Conservation (phyloP, 2,797 vertebrate species). For the Macroramphosus scolopax region DNA sequence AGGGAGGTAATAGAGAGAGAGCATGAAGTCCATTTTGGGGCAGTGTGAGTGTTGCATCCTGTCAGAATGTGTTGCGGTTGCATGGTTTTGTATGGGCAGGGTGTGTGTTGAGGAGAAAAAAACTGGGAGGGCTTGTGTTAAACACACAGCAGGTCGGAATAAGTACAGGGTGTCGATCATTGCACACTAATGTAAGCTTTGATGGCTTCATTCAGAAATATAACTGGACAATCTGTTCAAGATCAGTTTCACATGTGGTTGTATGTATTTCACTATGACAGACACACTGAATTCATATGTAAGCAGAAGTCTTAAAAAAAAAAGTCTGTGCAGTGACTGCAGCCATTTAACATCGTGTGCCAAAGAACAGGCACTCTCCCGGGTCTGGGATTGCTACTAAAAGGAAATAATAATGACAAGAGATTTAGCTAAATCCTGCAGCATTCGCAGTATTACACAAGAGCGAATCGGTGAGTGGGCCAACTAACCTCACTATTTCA, state of each 20-base stretch:
- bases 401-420: slow-evolving; percentile 39
- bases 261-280: slow-evolving; percentile 7
- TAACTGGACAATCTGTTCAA: slow-evolving; percentile 22
- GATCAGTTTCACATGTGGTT: slow-evolving; percentile 2
- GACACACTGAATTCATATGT: slow-evolving; percentile 1
- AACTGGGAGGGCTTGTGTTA: slow-evolving; percentile 26
- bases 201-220: slow-evolving; percentile 29
- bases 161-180: slow-evolving; percentile 18
- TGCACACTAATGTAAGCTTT: slow-evolving; percentile 20
- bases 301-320: slow-evolving; percentile 25
- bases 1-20: slow-evolving; percentile 6
- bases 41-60: slow-evolving; percentile 39
- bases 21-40: slow-evolving; percentile 52
- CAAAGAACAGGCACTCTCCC: slow-evolving; percentile 30
- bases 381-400: slow-evolving; percentile 21
- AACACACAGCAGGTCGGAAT: slow-evolving; percentile 25
- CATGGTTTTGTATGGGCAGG: slow-evolving; percentile 45
- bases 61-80: slow-evolving; percentile 55
- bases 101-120: slow-evolving; percentile 27
- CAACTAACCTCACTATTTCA: slow-evolving; percentile 21
- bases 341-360: slow-evolving; percentile 24
- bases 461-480: slow-evolving; percentile 19
- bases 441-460: slow-evolving; percentile 33
- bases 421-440: slow-evolving; percentile 44
- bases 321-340: slow-evolving; percentile 28